Conservation (phyloP, 2,113 vertebrate species). For the Pangasianodon gigas region DNA sequence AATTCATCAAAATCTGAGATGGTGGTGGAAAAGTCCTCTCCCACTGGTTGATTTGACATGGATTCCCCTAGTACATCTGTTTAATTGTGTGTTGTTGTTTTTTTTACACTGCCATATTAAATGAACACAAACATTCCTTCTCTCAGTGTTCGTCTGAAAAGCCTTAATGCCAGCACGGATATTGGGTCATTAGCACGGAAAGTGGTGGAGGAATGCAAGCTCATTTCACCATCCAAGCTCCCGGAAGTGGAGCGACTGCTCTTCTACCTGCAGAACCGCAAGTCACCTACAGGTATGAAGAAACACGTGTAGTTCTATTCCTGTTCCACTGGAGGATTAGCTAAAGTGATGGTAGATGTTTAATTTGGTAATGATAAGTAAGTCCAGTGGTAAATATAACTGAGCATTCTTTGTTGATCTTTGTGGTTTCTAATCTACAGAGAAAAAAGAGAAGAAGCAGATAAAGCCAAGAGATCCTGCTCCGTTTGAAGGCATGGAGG, state of each 20-base stretch:
- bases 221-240: constrained; percentile 88
- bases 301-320: background rate
- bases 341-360: background rate
- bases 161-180: constrained; percentile 90
- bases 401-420: background rate
- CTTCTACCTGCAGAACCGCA: constrained; percentile 92
- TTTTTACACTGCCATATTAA: background rate
- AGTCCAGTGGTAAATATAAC: background rate
- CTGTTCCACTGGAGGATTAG: background rate
- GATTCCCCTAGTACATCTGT: background rate
- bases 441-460: constrained; percentile 82
- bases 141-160: constrained; percentile 93
- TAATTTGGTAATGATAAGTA: background rate
- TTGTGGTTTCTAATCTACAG: constrained; percentile 52
- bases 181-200: constrained; percentile 88
- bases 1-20: background rate
- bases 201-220: constrained; percentile 94
- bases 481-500: constrained; percentile 89
- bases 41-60: background rate
- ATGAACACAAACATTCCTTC: background rate
- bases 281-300: constrained; percentile 59
- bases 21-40: background rate
- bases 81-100: background rate
- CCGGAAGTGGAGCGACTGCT: constrained; percentile 91
- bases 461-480: constrained; percentile 83